phyloP scores from a whole-genome alignment of 2,113 vertebrate species.

The Paramisgurnus dabryanus region DNA sequence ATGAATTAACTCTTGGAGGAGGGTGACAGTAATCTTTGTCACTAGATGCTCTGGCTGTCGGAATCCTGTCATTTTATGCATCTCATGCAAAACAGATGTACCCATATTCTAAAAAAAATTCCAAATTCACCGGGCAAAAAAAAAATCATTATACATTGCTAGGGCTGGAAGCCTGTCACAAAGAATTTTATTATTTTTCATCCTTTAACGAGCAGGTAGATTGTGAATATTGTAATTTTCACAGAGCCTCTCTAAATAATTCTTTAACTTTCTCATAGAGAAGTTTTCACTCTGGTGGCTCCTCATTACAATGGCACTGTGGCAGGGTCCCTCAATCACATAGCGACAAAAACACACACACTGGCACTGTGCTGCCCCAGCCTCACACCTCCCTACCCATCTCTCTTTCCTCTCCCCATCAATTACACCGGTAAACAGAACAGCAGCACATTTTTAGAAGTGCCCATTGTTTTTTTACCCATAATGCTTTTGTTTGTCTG shows the following conservation, averaged over 20 bases:
- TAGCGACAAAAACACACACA: slow-evolving; percentile 70
- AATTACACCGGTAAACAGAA: slow-evolving; percentile 56
- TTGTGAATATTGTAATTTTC: slow-evolving; percentile 80
- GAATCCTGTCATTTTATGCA: slow-evolving; percentile 96
- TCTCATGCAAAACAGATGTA: slow-evolving; percentile 97
- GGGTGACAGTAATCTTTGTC: slow-evolving; percentile 91
- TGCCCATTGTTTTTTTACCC: slow-evolving; percentile 26
- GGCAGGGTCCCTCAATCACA: slow-evolving; percentile 79
- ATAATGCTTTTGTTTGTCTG: slow-evolving; percentile 25
- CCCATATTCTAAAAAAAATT: slow-evolving; percentile 77
- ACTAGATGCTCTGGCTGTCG: slow-evolving; percentile 95
- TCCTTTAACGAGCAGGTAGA: slow-evolving; percentile 76
- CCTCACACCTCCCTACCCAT: slow-evolving; percentile 60
- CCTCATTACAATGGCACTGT: slow-evolving; percentile 78
- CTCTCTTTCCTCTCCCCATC: slow-evolving; percentile 59
- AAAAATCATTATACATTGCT: slow-evolving; percentile 77
- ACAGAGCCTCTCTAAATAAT: slow-evolving; percentile 77
- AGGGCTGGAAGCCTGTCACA: slow-evolving; percentile 78
- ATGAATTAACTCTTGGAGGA: slow-evolving; percentile 93
- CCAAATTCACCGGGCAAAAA: slow-evolving; percentile 68
- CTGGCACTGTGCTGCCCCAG: slow-evolving; percentile 58
- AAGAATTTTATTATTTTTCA: slow-evolving; percentile 83
- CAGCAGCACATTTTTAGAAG: slow-evolving; percentile 39
- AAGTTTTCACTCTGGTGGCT: slow-evolving; percentile 71
- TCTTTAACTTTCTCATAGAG: slow-evolving; percentile 75